Conservation (phyloP, 2,113 vertebrate genomes). For the Dasypus novemcinctus region DNA sequence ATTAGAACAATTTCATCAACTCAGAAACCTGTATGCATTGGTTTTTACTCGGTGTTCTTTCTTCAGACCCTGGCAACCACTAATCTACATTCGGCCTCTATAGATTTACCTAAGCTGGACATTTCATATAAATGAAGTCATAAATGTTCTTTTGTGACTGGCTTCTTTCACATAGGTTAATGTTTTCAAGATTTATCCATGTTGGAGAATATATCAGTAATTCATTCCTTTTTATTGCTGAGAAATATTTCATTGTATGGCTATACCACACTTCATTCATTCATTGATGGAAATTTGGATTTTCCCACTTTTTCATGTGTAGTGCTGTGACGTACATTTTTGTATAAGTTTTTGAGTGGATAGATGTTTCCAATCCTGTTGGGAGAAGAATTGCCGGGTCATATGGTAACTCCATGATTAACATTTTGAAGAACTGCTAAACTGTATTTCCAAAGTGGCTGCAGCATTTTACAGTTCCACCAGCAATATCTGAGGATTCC, state of each 20-base stretch:
- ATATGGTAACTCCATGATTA: slow-evolving; percentile 1
- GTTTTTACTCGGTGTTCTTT: not conserved
- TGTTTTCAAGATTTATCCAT: not conserved
- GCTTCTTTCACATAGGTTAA: slow-evolving; percentile 4
- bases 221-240: slow-evolving; percentile 1
- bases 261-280: not conserved
- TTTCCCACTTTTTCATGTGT: not conserved
- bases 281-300: not conserved
- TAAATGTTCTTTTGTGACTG: not conserved
- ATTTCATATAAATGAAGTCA: not conserved
- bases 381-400: slow-evolving; percentile 13
- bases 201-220: not conserved
- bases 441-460: not conserved
- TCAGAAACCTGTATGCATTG: not conserved
- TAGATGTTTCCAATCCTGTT: slow-evolving; percentile 11
- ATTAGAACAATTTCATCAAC: not conserved
- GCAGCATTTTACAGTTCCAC: not conserved
- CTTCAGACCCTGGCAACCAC: not conserved
- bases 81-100: not conserved
- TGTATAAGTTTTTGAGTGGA: slow-evolving; percentile 39
- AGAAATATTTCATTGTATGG: not conserved
- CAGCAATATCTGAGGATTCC: not conserved
- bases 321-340: not conserved
- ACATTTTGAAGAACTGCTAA: not conserved
- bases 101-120: not conserved